Evolutionary conservation across 2,113 vertebrate species (phyloP).

Genomic region (Cyphomyrus plagiostoma): DNA sequence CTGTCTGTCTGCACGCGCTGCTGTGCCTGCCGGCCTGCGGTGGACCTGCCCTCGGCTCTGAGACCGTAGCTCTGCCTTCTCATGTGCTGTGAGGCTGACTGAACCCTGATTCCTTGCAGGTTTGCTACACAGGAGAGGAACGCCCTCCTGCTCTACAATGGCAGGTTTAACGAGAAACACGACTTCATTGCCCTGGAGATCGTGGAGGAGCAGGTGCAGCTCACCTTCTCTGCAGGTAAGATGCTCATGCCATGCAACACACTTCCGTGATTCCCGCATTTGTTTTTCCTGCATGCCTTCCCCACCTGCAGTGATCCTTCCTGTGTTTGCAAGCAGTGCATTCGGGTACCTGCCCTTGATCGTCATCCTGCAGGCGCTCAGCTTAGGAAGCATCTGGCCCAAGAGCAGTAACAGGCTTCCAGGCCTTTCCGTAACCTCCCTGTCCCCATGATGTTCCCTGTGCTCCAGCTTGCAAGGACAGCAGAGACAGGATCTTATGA

Average conservation of each 20-base stretch:
- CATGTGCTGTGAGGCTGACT: background rate
- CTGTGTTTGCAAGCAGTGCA: background rate
- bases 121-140: slow-evolving; percentile 85
- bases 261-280: background rate
- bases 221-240: slow-evolving; percentile 92
- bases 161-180: slow-evolving; percentile 92
- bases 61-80: background rate
- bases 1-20: slow-evolving; percentile 19
- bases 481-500: background rate
- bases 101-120: slow-evolving; percentile 51
- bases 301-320: background rate
- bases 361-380: background rate
- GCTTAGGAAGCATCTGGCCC: slow-evolving; percentile 11
- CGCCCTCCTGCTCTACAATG: slow-evolving; percentile 87
- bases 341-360: background rate
- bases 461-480: background rate
- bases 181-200: slow-evolving; percentile 95
- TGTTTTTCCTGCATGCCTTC: background rate
- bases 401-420: background rate
- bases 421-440: background rate
- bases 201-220: slow-evolving; percentile 89
- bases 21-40: background rate
- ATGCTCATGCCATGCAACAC: background rate
- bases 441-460: background rate
- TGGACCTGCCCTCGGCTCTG: background rate